A percentile compares a stretch with the other conserved stretches of the same genome.
Evolutionary conservation across 2,888 invertebrate species (phyloP).

Genomic region (Petrolisthes cinctipes): DNA sequence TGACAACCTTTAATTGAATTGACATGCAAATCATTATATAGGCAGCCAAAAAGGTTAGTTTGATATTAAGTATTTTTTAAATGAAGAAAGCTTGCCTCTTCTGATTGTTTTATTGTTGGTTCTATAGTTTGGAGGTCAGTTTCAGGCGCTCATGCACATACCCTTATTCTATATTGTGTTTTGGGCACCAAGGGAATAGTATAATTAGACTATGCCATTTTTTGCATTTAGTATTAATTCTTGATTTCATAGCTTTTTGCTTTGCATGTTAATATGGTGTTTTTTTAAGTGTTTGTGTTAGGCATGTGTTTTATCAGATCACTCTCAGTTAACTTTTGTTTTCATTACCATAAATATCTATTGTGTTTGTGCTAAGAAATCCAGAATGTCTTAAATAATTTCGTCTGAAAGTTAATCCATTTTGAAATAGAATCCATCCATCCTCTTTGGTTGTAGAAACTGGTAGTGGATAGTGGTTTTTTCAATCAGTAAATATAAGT

Average conservation of each 20-base stretch:
- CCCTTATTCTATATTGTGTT: conserved; percentile 8
- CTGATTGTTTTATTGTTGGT: conserved; percentile 14
- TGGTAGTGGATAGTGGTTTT: no score
- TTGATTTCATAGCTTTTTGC: conserved; percentile 18
- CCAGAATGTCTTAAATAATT: no score
- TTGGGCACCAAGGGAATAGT: conserved; percentile 14
- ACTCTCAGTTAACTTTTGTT: not conserved
- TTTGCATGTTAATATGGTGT: conserved; percentile 37
- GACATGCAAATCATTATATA: conserved; percentile 58
- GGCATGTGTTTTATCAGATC: conserved; percentile 33
- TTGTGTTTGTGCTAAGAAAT: not conserved
- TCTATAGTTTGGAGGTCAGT: conserved; percentile 34
- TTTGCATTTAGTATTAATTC: conserved; percentile 17
- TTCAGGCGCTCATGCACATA: conserved; percentile 28
- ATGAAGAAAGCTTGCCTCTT: conserved; percentile 41
- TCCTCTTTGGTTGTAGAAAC: no score
- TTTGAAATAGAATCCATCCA: no score
- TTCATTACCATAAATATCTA: not conserved
- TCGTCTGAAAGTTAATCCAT: no score
- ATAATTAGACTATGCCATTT: conserved; percentile 1
- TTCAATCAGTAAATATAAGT: no score
- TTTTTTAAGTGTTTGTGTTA: conserved; percentile 7
- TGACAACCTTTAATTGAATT: conserved; percentile 53
- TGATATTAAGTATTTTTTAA: conserved; percentile 43
- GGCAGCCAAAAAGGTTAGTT: conserved; percentile 61